Conservation (phyloP, 2,888 invertebrate species). For the Chaitophorus viminalis region DNA sequence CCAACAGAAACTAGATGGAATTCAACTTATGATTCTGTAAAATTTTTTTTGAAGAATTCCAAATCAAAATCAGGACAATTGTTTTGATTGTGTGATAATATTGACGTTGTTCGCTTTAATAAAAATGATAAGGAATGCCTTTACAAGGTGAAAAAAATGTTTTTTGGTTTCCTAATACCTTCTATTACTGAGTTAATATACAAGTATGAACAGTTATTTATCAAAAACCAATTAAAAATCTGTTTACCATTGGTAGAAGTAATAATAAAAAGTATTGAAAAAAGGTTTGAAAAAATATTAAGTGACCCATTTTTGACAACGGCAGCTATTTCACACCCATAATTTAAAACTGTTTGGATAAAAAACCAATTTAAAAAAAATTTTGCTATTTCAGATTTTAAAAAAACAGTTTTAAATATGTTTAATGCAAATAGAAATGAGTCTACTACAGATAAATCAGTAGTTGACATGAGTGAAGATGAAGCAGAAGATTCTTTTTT, state of each 20-base stretch:
- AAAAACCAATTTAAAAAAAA: neutral
- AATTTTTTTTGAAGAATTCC: slow-evolving; percentile 4
- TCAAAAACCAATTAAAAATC: neutral
- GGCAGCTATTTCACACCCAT: no score
- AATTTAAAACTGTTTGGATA: no score
- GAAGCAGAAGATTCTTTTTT: no score
- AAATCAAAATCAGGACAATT: neutral
- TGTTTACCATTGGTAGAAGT: slow-evolving; percentile 10
- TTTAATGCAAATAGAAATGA: neutral
- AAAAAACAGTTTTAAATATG: neutral
- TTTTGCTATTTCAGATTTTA: neutral
- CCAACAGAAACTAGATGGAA: slow-evolving; percentile 20
- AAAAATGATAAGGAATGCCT: no score
- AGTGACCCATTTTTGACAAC: no score
- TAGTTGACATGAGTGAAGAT: neutral
- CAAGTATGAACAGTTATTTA: slow-evolving; percentile 12
- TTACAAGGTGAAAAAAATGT: neutral
- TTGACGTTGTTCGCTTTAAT: no score
- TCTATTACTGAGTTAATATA: slow-evolving; percentile 4
- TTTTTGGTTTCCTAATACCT: neutral
- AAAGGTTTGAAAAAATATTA: neutral
- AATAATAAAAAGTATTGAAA: neutral
- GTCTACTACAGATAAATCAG: neutral
- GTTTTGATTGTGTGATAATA: no score
- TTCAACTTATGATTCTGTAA: slow-evolving; percentile 4